phyloP scores from a whole-genome alignment of 2,113 vertebrate species.

The Eidolon helvum region DNA sequence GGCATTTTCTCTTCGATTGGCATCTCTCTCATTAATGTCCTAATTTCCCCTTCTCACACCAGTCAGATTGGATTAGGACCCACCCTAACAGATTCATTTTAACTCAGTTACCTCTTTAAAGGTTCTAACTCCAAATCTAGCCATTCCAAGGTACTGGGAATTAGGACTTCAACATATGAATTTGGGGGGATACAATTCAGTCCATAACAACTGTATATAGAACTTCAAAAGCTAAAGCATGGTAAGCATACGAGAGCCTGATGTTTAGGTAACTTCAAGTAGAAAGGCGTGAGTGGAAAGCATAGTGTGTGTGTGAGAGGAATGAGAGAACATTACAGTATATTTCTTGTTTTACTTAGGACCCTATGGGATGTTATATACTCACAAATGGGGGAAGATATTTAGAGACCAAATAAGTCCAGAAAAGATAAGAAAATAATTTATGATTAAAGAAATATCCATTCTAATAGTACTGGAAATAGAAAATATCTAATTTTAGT shows the following conservation, averaged over 20 bases:
- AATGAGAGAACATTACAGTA: not conserved
- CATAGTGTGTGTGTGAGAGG: accelerated
- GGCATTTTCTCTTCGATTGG: not conserved
- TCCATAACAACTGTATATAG: not conserved
- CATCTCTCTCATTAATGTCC: not conserved
- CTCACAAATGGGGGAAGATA: not conserved
- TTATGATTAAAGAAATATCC: not conserved
- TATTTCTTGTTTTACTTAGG: not conserved
- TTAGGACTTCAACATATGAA: not conserved
- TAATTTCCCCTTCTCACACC: not conserved
- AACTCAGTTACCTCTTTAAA: not conserved
- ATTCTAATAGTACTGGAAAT: not conserved
- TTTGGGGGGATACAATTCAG: not conserved
- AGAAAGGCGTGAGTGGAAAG: not conserved
- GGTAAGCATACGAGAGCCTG: not conserved
- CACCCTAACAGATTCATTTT: not conserved
- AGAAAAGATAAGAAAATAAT: not conserved
- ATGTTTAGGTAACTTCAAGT: accelerated
- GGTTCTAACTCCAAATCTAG: not conserved
- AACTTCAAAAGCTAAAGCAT: not conserved
- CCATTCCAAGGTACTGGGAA: not conserved
- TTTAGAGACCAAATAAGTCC: not conserved
- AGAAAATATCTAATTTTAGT: slow-evolving; percentile 1
- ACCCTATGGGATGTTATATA: not conserved
- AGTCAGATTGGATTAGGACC: not conserved